Base-by-base conservation (phyloP, 2,113 vertebrate species). In the Labeo rohita region DNA sequence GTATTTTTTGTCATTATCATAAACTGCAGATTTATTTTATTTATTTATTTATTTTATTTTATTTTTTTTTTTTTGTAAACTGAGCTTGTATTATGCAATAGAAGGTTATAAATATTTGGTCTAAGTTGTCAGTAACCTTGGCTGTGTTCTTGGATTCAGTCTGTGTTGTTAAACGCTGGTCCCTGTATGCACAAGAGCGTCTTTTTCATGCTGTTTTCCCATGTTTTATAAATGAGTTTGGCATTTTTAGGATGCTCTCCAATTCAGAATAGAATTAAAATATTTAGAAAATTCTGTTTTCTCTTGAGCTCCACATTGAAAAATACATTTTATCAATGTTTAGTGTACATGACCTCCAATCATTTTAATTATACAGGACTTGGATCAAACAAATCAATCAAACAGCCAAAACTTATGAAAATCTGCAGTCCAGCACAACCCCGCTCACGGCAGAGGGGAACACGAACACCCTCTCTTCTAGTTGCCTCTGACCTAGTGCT, bases 401-500 rank as follows among this genome's bases (percentile, higher is more conserved):
- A 72, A 72, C 9, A n/a, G 18, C 43, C 39, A 16, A n/a, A 11
- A 36, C 66, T 39, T 18, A 39, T 39, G 34, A 70, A 11, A 72
- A 43, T 72, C 15, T 43, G 8, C 0, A 72, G 36, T 72, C 18
- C 36, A 9, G 4, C 36, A 18, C 9, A 43, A 39, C 15, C 54
- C 54, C 16, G 2, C 18, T 59, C 56, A 18, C 2, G 2, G 56
- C 18, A 9, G 39, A 21, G 16, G 3, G 36, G 68, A 43, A 72
- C 50, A 56, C 16, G 9, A 3, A 52, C 28, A 56, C 10, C 34
- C 68, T 45, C 87, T 85, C 59, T 59, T 72, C 70, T 15, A n/a
- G 59, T 85, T 39, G 63, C 87, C 87, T 88, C n/a, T 85, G 59
- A 50, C 87, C 87, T 36, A 83, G 59, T 78, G 59, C 56, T 52